Conservation (phyloP, 2,113 vertebrate species). For the Gnathonemus longibarbis region DNA sequence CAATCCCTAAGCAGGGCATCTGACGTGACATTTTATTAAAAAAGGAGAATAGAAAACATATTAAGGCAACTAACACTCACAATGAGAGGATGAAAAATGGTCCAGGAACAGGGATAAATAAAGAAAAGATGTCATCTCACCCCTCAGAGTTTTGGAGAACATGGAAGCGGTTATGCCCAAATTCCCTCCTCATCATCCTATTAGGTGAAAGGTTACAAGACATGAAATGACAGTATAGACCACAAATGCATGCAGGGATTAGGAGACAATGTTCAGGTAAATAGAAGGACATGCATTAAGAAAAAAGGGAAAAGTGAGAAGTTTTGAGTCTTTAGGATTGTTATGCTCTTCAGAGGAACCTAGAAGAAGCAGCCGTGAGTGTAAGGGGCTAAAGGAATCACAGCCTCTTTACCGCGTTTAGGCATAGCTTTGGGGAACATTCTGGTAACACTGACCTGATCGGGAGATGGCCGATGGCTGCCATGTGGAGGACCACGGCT, state of each 20-base stretch:
- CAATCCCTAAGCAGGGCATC: not conserved
- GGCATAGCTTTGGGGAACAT: not conserved
- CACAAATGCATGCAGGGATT: slow-evolving; percentile 51
- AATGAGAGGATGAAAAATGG: not conserved
- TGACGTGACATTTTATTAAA: not conserved
- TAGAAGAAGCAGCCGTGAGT: not conserved
- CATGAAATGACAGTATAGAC: slow-evolving; percentile 53
- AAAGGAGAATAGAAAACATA: not conserved
- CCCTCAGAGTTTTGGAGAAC: slow-evolving; percentile 90
- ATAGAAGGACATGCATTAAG: not conserved
- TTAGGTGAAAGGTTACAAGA: slow-evolving; percentile 42
- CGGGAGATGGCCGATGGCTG: slow-evolving; percentile 88
- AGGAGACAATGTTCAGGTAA: not conserved
- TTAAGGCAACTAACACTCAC: not conserved
- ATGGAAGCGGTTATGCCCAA: slow-evolving; percentile 86
- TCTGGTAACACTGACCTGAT: slow-evolving; percentile 70
- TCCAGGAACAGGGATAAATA: not conserved
- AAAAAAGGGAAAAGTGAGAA: not conserved
- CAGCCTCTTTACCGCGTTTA: not conserved
- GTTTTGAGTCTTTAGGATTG: not conserved
- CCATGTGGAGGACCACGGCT: slow-evolving; percentile 71
- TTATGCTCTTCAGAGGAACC: not conserved
- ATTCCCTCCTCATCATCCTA: slow-evolving; percentile 99
- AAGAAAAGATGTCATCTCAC: slow-evolving; percentile 60
- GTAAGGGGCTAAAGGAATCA: not conserved